A percentile compares a stretch with the other conserved stretches of the same genome.
phyloP scores from a whole-genome alignment of 2,797 vertebrate species.

The Artibeus lituratus region DNA sequence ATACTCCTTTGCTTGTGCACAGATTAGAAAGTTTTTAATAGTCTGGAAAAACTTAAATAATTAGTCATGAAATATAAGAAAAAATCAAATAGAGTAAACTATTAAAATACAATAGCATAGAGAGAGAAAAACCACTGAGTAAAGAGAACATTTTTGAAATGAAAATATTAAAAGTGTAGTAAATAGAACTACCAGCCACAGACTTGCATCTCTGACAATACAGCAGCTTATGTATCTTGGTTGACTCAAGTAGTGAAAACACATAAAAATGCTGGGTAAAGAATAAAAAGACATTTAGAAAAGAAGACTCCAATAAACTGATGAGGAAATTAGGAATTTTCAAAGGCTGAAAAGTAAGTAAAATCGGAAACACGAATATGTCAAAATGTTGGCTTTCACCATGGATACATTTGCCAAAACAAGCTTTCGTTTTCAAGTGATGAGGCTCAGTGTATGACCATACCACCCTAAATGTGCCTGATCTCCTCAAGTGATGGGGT shows the following conservation, averaged over 20 bases:
- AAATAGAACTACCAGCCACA: not conserved
- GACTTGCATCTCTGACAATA: not conserved
- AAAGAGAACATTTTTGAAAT: not conserved
- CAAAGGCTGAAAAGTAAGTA: not conserved
- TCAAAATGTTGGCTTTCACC: not conserved
- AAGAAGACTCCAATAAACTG: not conserved
- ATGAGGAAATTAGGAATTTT: not conserved
- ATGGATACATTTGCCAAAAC: not conserved
- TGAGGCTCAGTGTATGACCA: not conserved
- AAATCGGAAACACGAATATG: slow-evolving; percentile 23
- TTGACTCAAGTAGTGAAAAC: not conserved
- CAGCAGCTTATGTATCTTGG: not conserved
- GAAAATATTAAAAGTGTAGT: not conserved
- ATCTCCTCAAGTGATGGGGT: not conserved
- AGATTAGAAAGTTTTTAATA: not conserved
- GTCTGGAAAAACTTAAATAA: not conserved
- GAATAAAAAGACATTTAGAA: not conserved
- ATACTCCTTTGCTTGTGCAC: not conserved
- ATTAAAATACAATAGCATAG: not conserved
- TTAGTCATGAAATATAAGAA: not conserved
- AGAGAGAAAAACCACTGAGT: not conserved
- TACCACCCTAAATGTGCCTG: too few species aligned
- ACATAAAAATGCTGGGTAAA: not conserved
- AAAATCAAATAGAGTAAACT: not conserved
- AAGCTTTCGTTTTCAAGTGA: not conserved